These are phyloP conservation scores for Apodemus sylvaticus DNA, from an alignment of 2,113 vertebrate species.

Conservation along the genomic window DNA sequence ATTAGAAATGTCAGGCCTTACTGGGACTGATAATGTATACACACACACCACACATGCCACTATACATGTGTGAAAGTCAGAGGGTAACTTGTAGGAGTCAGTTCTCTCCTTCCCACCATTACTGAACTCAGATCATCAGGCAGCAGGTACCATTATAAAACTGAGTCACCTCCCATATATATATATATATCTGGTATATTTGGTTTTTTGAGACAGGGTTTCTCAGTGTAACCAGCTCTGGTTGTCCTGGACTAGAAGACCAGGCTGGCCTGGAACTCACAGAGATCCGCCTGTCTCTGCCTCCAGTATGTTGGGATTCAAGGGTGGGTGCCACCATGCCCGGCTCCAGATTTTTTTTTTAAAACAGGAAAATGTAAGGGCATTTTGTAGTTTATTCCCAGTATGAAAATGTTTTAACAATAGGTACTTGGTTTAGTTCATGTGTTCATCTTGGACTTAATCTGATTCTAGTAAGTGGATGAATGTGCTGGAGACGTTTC, in stretches of 20 bases:
- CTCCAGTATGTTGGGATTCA: too few relatives aligned
- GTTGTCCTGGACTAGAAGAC: too few relatives aligned
- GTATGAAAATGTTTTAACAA: conserved; percentile 14
- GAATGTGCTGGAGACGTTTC: not conserved
- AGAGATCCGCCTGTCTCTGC: too few relatives aligned
- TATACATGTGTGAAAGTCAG: not conserved
- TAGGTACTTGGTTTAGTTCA: not conserved
- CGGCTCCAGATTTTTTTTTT: too few relatives aligned
- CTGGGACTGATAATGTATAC: not conserved
- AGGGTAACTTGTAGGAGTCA: not conserved
- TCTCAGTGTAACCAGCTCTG: too few relatives aligned
- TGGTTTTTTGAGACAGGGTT: too few relatives aligned
- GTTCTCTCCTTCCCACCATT: not conserved
- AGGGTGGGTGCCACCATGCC: too few relatives aligned
- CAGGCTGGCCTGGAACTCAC: too few relatives aligned
- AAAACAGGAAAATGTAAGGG: not conserved
- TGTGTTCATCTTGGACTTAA: not conserved
- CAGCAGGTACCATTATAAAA: not conserved
- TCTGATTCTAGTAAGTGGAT: not conserved
- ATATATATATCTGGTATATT: too few relatives aligned
- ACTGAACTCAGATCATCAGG: not conserved
- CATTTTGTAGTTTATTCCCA: not conserved
- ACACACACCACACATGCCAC: not conserved
- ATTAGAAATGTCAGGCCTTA: not conserved
- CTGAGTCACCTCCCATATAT: too few relatives aligned